Evolutionary conservation across 2,888 invertebrate species (phyloP).

Genomic region (Drosophila nr. perissopoda): DNA sequence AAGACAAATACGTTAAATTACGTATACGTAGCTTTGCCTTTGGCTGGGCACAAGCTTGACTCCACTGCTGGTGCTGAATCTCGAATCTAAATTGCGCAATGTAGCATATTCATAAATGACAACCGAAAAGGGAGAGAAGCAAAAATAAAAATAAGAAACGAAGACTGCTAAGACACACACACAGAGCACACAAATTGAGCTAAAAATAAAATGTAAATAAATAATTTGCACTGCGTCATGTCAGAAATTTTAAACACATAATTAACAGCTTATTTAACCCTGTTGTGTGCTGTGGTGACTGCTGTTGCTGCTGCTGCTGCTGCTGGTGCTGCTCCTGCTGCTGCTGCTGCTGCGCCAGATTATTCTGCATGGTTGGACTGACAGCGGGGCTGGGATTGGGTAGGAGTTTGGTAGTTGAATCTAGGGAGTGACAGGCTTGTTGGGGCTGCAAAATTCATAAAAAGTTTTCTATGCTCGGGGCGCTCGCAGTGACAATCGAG

Average conservation of each 20-base stretch:
- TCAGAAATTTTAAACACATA: slow-evolving; percentile 81
- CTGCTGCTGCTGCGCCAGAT: slow-evolving; percentile 60
- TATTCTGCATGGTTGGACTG: slow-evolving; percentile 54
- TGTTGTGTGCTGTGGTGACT: slow-evolving; percentile 44
- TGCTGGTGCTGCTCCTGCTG: slow-evolving; percentile 10
- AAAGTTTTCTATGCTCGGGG: slow-evolving; percentile 79
- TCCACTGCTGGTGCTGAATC: slow-evolving; percentile 16
- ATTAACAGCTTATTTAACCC: slow-evolving; percentile 82
- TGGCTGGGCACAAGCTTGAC: slow-evolving; percentile 11
- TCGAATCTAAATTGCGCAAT: slow-evolving; percentile 48
- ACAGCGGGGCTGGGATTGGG: slow-evolving; percentile 11
- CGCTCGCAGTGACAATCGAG: slow-evolving; percentile 79
- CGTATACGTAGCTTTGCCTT: not conserved
- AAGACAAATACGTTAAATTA: slow-evolving; percentile 11
- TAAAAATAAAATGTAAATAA: slow-evolving; percentile 78
- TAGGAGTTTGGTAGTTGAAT: not conserved
- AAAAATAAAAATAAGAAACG: slow-evolving; percentile 4
- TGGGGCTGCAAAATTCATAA: slow-evolving; percentile 66
- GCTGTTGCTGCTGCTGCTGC: slow-evolving; percentile 21
- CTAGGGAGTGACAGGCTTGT: slow-evolving; percentile 9
- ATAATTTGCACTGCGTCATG: slow-evolving; percentile 78
- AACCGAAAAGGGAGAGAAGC: slow-evolving; percentile 3
- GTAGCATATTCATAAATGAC: slow-evolving; percentile 44
- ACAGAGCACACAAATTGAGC: slow-evolving; percentile 35
- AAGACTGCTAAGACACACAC: slow-evolving; percentile 3